These are phyloP conservation scores for Diabrotica undecimpunctata DNA, from an alignment of 1,140 invertebrate species.

Conservation along the genomic window DNA sequence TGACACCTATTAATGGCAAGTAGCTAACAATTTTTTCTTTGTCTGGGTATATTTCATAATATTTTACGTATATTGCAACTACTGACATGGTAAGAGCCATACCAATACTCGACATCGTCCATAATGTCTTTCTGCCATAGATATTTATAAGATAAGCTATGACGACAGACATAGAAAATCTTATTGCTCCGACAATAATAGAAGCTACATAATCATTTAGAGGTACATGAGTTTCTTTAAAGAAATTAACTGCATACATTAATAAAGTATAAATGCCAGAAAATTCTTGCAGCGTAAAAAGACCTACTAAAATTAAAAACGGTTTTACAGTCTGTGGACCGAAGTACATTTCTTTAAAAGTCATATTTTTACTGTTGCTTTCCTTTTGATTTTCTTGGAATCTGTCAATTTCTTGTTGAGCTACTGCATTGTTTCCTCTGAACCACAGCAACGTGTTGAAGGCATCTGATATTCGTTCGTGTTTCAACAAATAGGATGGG, in stretches of 20 bases:
- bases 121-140: constrained; percentile 62
- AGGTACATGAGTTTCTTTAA: constrained; percentile 61
- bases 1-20: constrained; percentile 60
- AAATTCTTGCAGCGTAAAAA: constrained; percentile 68
- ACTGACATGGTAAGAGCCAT: constrained; percentile 62
- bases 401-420: constrained; percentile 57
- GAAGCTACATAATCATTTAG: constrained; percentile 67
- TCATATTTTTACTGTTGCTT: constrained; percentile 18
- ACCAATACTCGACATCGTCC: constrained; percentile 61
- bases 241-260: constrained; percentile 70
- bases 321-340: constrained; percentile 57
- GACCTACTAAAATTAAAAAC: constrained; percentile 58
- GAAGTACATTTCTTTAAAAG: constrained; percentile 46
- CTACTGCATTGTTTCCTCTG: constrained; percentile 53
- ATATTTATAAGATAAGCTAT: constrained; percentile 67
- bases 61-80: constrained; percentile 52
- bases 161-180: constrained; percentile 64
- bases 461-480: constrained; percentile 55
- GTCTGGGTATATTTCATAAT: constrained; percentile 45
- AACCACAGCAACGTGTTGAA: constrained; percentile 56
- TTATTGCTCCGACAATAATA: constrained; percentile 68
- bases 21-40: constrained; percentile 47
- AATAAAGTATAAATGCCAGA: constrained; percentile 73
- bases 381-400: constrained; percentile 43
- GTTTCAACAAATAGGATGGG: constrained; percentile 59